phyloP scores from a whole-genome alignment of 2,113 vertebrate genomes.

The Ranitomeya imitator region DNA sequence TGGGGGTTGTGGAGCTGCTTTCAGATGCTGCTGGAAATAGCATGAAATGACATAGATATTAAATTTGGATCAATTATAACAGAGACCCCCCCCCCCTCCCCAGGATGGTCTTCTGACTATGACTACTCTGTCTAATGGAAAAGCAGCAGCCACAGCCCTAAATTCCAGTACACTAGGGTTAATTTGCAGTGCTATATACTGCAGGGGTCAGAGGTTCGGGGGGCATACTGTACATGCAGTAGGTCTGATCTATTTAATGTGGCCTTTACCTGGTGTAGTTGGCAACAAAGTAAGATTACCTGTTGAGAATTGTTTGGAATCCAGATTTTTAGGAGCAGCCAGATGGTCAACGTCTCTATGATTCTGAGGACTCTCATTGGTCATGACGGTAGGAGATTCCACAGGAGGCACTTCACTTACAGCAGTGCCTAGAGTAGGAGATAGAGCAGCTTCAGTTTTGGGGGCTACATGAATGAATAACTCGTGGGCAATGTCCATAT shows the following conservation, averaged over 20 bases:
- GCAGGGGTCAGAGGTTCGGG: too few species aligned
- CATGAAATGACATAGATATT: background rate
- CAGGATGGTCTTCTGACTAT: background rate
- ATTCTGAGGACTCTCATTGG: background rate
- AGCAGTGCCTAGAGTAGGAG: background rate
- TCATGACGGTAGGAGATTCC: background rate
- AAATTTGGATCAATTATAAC: background rate
- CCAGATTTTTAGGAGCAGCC: background rate
- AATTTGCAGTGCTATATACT: too few species aligned
- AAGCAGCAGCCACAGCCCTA: background rate
- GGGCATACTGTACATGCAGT: background rate
- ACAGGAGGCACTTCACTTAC: constrained; percentile 39
- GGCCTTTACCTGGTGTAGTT: background rate
- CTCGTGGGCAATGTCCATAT: background rate
- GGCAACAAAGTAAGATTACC: constrained; percentile 19
- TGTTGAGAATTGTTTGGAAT: background rate
- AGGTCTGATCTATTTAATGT: background rate
- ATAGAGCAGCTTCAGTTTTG: background rate
- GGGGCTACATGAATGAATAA: background rate
- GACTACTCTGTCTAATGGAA: background rate
- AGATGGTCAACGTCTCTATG: background rate
- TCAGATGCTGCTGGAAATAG: background rate
- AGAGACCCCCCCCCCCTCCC: background rate
- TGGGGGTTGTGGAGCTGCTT: background rate
- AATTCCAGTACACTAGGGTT: too few species aligned